These are phyloP conservation scores for Bombus fervidus DNA, from an alignment of 1,140 invertebrate genomes.

Conservation along the genomic window DNA sequence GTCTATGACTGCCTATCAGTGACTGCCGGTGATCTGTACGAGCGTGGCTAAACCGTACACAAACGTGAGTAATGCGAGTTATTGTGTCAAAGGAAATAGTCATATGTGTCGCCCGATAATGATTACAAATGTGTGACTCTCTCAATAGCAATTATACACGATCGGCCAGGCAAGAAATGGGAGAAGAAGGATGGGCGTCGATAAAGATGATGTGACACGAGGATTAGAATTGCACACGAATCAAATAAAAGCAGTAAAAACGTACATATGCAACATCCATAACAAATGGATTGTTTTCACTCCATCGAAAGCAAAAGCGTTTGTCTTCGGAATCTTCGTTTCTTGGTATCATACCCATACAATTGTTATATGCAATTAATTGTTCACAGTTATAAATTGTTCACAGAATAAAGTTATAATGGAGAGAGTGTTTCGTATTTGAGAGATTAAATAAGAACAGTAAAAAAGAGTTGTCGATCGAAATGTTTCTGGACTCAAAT, in stretches of 20 bases:
- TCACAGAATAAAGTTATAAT: neutral
- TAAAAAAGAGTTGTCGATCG: neutral
- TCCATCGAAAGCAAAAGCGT: constrained; percentile 19
- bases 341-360: neutral
- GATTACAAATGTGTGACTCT: constrained; percentile 46
- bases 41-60: constrained; percentile 52
- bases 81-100: constrained; percentile 55
- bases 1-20: constrained; percentile 38
- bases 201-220: neutral
- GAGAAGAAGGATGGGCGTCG: neutral
- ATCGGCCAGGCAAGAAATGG: neutral
- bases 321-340: neutral
- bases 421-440: neutral
- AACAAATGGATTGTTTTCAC: neutral
- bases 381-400: constrained; percentile 7
- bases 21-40: constrained; percentile 45
- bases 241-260: neutral
- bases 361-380: constrained; percentile 14
- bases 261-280: neutral
- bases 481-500: neutral
- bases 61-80: constrained; percentile 60
- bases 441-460: neutral
- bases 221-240: constrained; percentile 10
- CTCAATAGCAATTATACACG: constrained; percentile 37
- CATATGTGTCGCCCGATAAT: constrained; percentile 47